Percentiles rank a stretch among this genome's conserved stretches.
Conservation (phyloP, 2,797 vertebrate genomes). For the Anniella stebbinsi region DNA sequence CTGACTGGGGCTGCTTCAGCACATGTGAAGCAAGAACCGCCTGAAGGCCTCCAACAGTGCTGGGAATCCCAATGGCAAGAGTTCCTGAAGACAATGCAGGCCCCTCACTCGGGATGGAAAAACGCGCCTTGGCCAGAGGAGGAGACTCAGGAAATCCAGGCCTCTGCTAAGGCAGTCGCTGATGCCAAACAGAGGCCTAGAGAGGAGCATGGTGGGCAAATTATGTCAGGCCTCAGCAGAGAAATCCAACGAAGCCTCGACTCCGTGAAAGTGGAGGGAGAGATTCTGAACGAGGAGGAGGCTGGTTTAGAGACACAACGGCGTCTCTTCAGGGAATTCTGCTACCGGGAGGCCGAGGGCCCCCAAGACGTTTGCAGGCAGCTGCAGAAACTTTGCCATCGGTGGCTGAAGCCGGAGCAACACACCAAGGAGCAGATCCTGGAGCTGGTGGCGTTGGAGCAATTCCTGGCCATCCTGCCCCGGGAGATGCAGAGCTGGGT, state of each 20-base stretch:
- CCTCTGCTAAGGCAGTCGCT: not conserved
- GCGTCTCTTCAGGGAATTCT: not conserved
- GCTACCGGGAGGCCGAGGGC: not conserved
- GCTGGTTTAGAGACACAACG: not conserved
- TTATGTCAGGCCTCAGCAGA: not conserved
- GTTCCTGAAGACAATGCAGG: not conserved
- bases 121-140: not conserved
- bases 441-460: too few relatives aligned
- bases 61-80: not conserved
- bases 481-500: too few relatives aligned
- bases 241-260: not conserved
- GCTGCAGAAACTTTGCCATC: not conserved
- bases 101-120: not conserved
- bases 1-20: not conserved
- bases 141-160: not conserved
- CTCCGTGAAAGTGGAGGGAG: not conserved
- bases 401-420: not conserved
- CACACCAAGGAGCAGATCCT: too few relatives aligned
- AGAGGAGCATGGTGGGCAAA: not conserved
- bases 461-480: too few relatives aligned
- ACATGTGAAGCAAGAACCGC: not conserved
- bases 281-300: not conserved
- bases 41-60: not conserved
- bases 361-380: not conserved
- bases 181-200: not conserved